A percentile compares a stretch with the other conserved stretches of the same genome.
phyloP scores from a whole-genome alignment of 1,140 invertebrate species.

The Drosophila nasuta region DNA sequence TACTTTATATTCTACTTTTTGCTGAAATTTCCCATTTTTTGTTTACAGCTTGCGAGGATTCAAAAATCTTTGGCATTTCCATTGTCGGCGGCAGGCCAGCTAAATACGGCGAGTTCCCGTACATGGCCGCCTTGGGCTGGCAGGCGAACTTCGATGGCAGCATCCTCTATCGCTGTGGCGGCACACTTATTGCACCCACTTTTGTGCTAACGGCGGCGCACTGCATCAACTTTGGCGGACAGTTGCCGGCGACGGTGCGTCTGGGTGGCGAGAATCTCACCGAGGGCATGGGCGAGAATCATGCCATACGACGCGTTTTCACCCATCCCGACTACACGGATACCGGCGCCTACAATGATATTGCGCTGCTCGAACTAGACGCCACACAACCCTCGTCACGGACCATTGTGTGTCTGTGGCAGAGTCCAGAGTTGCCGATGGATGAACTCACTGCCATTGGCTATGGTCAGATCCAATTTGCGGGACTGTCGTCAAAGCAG shows the following conservation, averaged over 20 bases:
- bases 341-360: conserved; percentile 66
- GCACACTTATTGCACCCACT: conserved; percentile 68
- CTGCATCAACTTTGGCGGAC: conserved; percentile 72
- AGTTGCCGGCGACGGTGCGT: conserved; percentile 62
- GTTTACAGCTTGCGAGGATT: conserved; percentile 48
- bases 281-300: conserved; percentile 43
- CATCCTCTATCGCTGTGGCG: conserved; percentile 78
- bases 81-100: conserved; percentile 84
- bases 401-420: conserved; percentile 55
- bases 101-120: conserved; percentile 85
- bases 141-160: conserved; percentile 56
- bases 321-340: conserved; percentile 66
- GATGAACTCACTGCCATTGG: conserved; percentile 68
- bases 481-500: conserved; percentile 63
- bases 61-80: conserved; percentile 25
- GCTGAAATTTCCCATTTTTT: neutral
- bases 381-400: conserved; percentile 15
- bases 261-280: conserved; percentile 73
- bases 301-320: conserved; percentile 51
- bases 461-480: conserved; percentile 74
- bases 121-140: conserved; percentile 85
- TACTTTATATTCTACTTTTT: neutral
- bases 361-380: conserved; percentile 73
- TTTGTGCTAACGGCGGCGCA: conserved; percentile 84
- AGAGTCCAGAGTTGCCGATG: conserved; percentile 11